phyloP scores from a whole-genome alignment of 2,113 vertebrate species.

The Peucedramus taeniatus region DNA sequence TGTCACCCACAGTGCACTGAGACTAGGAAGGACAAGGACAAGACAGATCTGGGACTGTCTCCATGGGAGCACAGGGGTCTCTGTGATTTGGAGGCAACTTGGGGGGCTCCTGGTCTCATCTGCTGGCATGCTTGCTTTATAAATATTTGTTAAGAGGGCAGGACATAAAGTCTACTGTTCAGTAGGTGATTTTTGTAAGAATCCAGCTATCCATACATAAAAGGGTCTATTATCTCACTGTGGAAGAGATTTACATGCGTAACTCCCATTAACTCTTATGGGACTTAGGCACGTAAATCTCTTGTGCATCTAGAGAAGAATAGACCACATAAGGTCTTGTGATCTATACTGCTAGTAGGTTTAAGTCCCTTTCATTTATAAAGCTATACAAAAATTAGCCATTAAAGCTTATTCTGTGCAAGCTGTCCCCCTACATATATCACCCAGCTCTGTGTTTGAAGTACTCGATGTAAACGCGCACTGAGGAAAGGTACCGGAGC shows the following conservation, averaged over 20 bases:
- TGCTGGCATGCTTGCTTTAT: slow-evolving; percentile 17
- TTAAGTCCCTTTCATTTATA: slow-evolving; percentile 44
- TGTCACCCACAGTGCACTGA: not conserved
- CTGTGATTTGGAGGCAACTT: not conserved
- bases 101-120: slow-evolving; percentile 17
- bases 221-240: slow-evolving; percentile 59
- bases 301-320: slow-evolving; percentile 47
- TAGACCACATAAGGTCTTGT: slow-evolving; percentile 28
- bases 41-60: not conserved
- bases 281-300: slow-evolving; percentile 49
- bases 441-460: slow-evolving; percentile 48
- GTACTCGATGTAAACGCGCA: not conserved
- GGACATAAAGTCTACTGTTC: slow-evolving; percentile 41
- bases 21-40: not conserved
- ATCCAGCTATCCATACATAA: slow-evolving; percentile 47
- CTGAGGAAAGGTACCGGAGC: slow-evolving; percentile 55
- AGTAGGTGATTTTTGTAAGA: slow-evolving; percentile 57
- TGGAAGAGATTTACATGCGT: slow-evolving; percentile 55
- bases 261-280: slow-evolving; percentile 58
- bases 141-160: slow-evolving; percentile 62
- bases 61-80: not conserved
- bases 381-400: slow-evolving; percentile 48
- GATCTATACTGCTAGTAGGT: slow-evolving; percentile 36
- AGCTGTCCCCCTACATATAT: slow-evolving; percentile 34
- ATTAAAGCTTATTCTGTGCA: slow-evolving; percentile 44